Percentiles rank a stretch among this genome's conserved stretches.
These are phyloP conservation scores for Torymus texanus DNA, from an alignment of 2,888 invertebrate species.

Conservation along the genomic window DNA sequence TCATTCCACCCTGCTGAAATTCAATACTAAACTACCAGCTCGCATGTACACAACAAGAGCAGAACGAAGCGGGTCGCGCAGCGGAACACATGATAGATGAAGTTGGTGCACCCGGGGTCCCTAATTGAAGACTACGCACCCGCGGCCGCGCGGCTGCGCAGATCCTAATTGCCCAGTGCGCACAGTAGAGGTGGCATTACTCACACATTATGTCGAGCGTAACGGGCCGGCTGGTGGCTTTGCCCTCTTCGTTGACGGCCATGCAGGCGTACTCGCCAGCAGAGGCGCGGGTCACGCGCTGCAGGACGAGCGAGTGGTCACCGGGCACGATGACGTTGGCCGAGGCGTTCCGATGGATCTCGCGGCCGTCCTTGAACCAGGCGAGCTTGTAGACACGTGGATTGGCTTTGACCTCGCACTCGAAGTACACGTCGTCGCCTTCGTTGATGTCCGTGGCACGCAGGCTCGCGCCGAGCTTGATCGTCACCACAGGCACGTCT, in stretches of 20 bases:
- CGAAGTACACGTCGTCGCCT: slow-evolving; percentile 92
- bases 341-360: slow-evolving; percentile 88
- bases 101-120: too few relatives aligned
- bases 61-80: too few relatives aligned
- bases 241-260: slow-evolving; percentile 92
- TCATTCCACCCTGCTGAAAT: too few relatives aligned
- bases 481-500: slow-evolving; percentile 88
- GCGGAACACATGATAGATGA: too few relatives aligned
- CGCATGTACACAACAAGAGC: too few relatives aligned
- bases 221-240: slow-evolving; percentile 76
- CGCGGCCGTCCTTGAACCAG: slow-evolving; percentile 91
- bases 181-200: slow-evolving; percentile 51
- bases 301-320: slow-evolving; percentile 87
- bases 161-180: slow-evolving; percentile 20
- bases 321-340: slow-evolving; percentile 90
- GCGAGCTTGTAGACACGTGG: slow-evolving; percentile 88
- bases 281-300: slow-evolving; percentile 86
- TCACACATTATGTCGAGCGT: slow-evolving; percentile 71
- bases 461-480: slow-evolving; percentile 89
- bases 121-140: too few relatives aligned
- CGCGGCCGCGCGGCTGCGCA: too few relatives aligned
- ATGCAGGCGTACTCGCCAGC: slow-evolving; percentile 92
- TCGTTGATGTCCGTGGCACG: slow-evolving; percentile 92
- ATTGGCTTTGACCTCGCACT: slow-evolving; percentile 89
- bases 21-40: too few relatives aligned